phyloP scores from a whole-genome alignment of 2,888 invertebrate genomes.

The Spilarctia lutea region DNA sequence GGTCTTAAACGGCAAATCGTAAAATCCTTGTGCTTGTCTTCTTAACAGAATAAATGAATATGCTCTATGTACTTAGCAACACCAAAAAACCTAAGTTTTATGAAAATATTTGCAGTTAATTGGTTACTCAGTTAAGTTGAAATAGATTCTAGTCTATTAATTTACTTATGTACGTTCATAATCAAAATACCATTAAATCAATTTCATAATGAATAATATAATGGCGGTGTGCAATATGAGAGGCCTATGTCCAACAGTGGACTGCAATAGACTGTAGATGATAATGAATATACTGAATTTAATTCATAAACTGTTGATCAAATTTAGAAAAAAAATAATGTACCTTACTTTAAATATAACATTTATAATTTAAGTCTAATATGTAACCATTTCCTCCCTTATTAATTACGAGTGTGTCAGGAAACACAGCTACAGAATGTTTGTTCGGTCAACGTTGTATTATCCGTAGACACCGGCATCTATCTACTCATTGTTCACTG shows the following conservation, averaged over 20 bases:
- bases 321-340: neutral
- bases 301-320: neutral
- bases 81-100: neutral
- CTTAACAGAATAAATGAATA: neutral
- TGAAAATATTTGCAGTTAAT: neutral
- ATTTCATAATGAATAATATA: no score
- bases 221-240: no score
- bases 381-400: conserved; percentile 46
- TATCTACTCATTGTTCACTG: conserved; percentile 66
- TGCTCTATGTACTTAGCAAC: neutral
- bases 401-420: conserved; percentile 30
- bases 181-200: neutral
- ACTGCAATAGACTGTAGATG: no score
- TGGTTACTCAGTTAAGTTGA: neutral
- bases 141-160: neutral
- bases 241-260: no score
- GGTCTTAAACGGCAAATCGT: neutral
- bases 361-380: conserved; percentile 13
- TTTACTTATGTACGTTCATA: neutral
- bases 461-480: conserved; percentile 70
- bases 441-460: conserved; percentile 57
- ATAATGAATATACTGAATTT: no score
- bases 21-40: neutral
- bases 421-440: conserved; percentile 67
- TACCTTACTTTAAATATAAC: no score